Base-by-base conservation (phyloP, 1,140 invertebrate genomes). In the Zaprionus vittiger region DNA sequence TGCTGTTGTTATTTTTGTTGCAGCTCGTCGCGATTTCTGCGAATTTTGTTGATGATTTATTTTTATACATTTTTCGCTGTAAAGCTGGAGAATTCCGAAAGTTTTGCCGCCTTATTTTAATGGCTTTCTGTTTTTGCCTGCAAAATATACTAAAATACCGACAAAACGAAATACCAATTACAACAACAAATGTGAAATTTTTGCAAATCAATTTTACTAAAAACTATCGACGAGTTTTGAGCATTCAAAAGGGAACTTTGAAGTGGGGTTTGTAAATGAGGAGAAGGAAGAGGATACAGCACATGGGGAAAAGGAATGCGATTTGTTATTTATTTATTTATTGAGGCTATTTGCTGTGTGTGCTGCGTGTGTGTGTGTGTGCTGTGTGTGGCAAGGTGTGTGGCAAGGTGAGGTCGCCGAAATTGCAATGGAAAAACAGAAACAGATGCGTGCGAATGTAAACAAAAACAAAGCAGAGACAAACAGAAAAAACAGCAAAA, bases 41-140 rank as follows among this genome's bases (percentile, higher is more conserved):
- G 74, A 77, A 77, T 41, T 66, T 60, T 20, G 49, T 31, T 47
- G 57, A 55, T 67, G 56, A 67, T 77, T 77, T 77, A 73, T 77
- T 77, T 77, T 73, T 67, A 62, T 38, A 73, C 54, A 76, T 60
- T 65, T 72, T 73, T 72, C 73, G 56, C 61, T 54, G 69, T 60
- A 77, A 76, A 52, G 4, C 47, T 37, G 59, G 69, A 63, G 73
- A 61, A 59, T 62, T 69, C 55, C 17, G 56, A 67, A 67, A 63
- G 72, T 72, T 72, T 75, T 56, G 62, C 68, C 20, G 28, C 49
- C 69, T 41, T 37, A 62, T 69, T 70, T 63, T 56, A 74, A 63
- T 74, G 52, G 59, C 52, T 63, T 70, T 70, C 68, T 38, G 54
- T 71, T 71, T 41, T 34, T 34, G 31, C 31, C 59, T 63, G 52